Percentiles rank a stretch among this genome's conserved stretches.
Conservation (phyloP, 2,888 invertebrate genomes). For the Trachelus tabidus region DNA sequence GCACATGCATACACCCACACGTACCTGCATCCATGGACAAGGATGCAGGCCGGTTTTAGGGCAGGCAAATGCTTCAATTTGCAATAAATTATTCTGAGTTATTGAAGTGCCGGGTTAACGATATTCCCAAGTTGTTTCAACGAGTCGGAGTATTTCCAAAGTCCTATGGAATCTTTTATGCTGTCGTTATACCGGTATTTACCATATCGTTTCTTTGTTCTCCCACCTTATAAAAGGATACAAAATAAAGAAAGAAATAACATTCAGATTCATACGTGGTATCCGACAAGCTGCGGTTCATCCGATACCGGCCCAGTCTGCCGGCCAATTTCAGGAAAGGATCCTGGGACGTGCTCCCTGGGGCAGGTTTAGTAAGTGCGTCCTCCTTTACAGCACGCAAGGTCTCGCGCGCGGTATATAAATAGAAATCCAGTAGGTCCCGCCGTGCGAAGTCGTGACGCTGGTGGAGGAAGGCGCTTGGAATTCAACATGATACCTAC, state of each 20-base stretch:
- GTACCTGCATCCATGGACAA: not conserved
- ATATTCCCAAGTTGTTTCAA: not conserved
- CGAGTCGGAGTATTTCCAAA: not conserved
- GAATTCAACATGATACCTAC: slow-evolving; percentile 56
- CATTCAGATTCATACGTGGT: not conserved
- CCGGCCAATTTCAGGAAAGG: not conserved
- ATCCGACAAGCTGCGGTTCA: too few species aligned
- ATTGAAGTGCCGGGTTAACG: slow-evolving; percentile 1
- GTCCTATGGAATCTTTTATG: not conserved
- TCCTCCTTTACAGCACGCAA: slow-evolving; percentile 35
- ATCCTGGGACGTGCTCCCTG: not conserved
- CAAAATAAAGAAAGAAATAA: too few species aligned
- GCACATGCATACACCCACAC: too few species aligned
- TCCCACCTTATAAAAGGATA: too few species aligned
- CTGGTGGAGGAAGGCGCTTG: slow-evolving; percentile 45
- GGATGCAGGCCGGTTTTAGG: slow-evolving; percentile 1
- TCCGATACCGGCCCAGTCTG: not conserved
- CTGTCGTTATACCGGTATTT: too few species aligned
- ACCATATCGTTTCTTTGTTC: too few species aligned
- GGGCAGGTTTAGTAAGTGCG: slow-evolving; percentile 30
- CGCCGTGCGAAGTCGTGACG: slow-evolving; percentile 48
- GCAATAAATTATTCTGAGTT: slow-evolving; percentile 7
- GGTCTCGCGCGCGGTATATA: slow-evolving; percentile 52
- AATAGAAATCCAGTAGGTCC: slow-evolving; percentile 61
- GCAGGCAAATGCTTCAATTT: slow-evolving; percentile 6